Evolutionary conservation across 2,797 vertebrate genomes (phyloP).

Genomic region (Crocodylus rhombifer): DNA sequence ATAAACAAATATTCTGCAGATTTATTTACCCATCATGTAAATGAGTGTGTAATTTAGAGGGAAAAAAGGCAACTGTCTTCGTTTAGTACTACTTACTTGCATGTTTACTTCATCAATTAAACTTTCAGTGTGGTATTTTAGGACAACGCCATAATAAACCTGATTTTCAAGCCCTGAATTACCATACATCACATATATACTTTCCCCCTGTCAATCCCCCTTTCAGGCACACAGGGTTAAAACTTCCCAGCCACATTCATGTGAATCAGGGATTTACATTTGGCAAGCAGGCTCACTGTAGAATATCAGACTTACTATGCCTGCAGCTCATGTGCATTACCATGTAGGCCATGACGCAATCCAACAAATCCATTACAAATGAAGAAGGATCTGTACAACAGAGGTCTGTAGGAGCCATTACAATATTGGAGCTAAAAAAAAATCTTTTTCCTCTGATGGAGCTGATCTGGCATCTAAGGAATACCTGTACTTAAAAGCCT

Average conservation of each 20-base stretch:
- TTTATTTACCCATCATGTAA: conserved; percentile 5
- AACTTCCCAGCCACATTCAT: background rate
- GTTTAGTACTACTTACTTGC: conserved; percentile 19
- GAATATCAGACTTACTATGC: background rate
- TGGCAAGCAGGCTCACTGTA: background rate
- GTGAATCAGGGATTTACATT: background rate
- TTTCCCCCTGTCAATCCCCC: background rate
- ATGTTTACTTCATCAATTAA: conserved; percentile 22
- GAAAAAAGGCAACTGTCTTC: conserved; percentile 7
- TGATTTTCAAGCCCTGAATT: conserved; percentile 13
- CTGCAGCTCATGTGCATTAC: background rate
- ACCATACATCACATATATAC: background rate
- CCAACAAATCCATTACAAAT: background rate
- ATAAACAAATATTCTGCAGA: conserved; percentile 30
- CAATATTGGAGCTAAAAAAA: conserved; percentile 49
- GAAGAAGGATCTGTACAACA: background rate
- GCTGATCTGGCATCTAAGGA: conserved; percentile 64
- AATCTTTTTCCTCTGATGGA: conserved; percentile 51
- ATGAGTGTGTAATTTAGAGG: conserved; percentile 5
- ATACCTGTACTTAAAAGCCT: conserved; percentile 46
- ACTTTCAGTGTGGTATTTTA: conserved; percentile 18
- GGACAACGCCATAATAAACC: background rate
- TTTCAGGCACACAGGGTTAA: background rate
- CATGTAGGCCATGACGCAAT: background rate
- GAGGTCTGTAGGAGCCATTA: conserved; percentile 49